Conservation (phyloP, 2,888 invertebrate genomes). For the Carcina quercana region DNA sequence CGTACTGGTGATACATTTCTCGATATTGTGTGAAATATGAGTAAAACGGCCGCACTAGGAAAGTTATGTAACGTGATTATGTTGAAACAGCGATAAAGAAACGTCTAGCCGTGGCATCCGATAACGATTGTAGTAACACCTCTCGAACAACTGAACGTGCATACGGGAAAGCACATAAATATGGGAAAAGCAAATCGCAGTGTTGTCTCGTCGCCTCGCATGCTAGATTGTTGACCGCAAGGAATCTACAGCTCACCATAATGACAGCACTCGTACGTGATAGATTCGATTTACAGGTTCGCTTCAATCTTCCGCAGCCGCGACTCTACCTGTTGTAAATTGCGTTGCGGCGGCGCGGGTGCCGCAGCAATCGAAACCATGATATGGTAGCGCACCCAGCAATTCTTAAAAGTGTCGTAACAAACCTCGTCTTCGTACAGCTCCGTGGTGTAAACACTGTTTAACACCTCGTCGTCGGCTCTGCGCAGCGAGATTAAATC, state of each 20-base stretch:
- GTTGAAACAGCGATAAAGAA: constrained; percentile 27
- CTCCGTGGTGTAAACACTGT: constrained; percentile 17
- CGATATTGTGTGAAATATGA: constrained; percentile 63
- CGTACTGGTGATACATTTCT: constrained; percentile 52
- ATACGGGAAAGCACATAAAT: constrained; percentile 16
- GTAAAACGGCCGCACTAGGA: constrained; percentile 35
- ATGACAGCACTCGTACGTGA: constrained; percentile 59
- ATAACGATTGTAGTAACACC: constrained; percentile 31
- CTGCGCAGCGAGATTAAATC: constrained; percentile 25
- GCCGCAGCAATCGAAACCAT: constrained; percentile 37
- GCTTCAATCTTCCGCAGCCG: constrained; percentile 53
- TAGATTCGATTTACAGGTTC: constrained; percentile 68
- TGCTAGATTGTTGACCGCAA: constrained; percentile 50
- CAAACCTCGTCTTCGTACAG: constrained; percentile 33
- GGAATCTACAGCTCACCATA: constrained; percentile 49
- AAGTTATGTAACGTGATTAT: constrained; percentile 57
- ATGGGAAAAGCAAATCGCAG: constrained; percentile 25
- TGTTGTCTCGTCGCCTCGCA: constrained; percentile 21
- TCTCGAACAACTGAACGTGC: constrained; percentile 5
- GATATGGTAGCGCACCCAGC: constrained; percentile 17
- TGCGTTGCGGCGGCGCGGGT: constrained; percentile 58
- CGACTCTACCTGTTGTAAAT: constrained; percentile 48
- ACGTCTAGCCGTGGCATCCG: constrained; percentile 31
- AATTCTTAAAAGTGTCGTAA: constrained; percentile 12
- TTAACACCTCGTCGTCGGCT: constrained; percentile 24